Percentiles rank a stretch among this genome's conserved stretches.
Evolutionary conservation across 1,140 invertebrate species (phyloP).

Genomic region (Anastrepha ludens): DNA sequence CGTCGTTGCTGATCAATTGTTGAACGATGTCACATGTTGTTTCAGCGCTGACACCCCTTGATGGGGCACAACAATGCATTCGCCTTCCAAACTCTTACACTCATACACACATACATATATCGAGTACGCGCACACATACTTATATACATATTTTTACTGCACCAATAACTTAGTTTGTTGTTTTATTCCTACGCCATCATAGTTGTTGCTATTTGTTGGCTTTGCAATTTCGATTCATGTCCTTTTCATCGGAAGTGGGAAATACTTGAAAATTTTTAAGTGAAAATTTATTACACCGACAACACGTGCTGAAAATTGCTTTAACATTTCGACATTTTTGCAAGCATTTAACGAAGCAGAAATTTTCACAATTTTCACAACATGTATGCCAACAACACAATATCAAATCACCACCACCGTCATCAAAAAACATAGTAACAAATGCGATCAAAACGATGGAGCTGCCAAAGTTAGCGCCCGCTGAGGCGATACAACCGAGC

Average conservation of each 20-base stretch:
- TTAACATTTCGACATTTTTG: conserved; percentile 52
- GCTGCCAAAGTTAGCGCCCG: neutral
- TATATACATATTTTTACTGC: neutral
- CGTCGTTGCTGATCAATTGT: conserved; percentile 4
- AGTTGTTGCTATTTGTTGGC: neutral
- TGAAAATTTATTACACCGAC: conserved; percentile 56
- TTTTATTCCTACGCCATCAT: neutral
- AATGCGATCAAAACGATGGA: neutral
- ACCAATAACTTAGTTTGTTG: neutral
- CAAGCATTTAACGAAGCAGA: conserved; percentile 51
- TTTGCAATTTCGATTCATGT: neutral
- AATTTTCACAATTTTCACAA: conserved; percentile 49
- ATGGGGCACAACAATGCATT: neutral
- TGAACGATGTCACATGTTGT: conserved; percentile 33
- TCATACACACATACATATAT: neutral
- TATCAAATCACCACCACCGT: conserved; percentile 36
- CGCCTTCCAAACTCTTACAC: neutral
- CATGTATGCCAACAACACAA: conserved; percentile 45
- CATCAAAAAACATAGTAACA: neutral
- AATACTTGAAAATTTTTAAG: conserved; percentile 54
- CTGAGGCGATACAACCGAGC: neutral
- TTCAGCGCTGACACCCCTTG: conserved; percentile 13
- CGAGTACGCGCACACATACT: neutral
- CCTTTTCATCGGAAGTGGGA: conserved; percentile 18
- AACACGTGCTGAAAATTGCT: conserved; percentile 58